These are phyloP conservation scores for Hoplodrina ambigua DNA, from an alignment of 2,888 invertebrate species.

Conservation along the genomic window DNA sequence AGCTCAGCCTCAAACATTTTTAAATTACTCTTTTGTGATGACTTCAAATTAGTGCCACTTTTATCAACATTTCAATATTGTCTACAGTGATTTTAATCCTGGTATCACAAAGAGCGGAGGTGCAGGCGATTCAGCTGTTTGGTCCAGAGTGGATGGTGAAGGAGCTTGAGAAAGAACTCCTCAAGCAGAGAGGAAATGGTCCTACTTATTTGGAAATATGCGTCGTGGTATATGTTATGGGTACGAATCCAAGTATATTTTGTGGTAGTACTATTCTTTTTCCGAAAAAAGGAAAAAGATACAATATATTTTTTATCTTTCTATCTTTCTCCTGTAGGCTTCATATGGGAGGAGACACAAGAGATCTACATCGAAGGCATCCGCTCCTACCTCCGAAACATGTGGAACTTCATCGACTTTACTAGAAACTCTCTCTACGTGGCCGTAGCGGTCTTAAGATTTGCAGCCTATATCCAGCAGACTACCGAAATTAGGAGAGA, in stretches of 20 bases:
- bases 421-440: conserved; percentile 96
- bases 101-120: conserved; percentile 97
- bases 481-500: conserved; percentile 92
- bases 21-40: no score
- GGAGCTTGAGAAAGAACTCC: conserved; percentile 91
- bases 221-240: conserved; percentile 96
- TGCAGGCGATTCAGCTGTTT: conserved; percentile 93
- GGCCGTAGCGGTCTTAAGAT: conserved; percentile 92
- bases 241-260: conserved; percentile 79
- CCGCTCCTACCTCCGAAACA: conserved; percentile 95
- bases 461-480: conserved; percentile 94
- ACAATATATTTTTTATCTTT: not conserved
- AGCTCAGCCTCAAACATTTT: no score
- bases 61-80: not conserved
- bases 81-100: conserved; percentile 95
- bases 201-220: conserved; percentile 96
- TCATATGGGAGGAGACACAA: conserved; percentile 97
- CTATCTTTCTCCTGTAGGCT: conserved; percentile 87
- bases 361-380: conserved; percentile 97
- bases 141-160: conserved; percentile 93
- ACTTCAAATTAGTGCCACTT: not conserved
- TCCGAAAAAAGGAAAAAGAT: not conserved
- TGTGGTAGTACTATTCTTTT: not conserved
- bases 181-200: conserved; percentile 95
- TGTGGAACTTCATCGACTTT: conserved; percentile 99